Base-by-base conservation (phyloP, 2,888 invertebrate genomes). In the Crematogaster levior region DNA sequence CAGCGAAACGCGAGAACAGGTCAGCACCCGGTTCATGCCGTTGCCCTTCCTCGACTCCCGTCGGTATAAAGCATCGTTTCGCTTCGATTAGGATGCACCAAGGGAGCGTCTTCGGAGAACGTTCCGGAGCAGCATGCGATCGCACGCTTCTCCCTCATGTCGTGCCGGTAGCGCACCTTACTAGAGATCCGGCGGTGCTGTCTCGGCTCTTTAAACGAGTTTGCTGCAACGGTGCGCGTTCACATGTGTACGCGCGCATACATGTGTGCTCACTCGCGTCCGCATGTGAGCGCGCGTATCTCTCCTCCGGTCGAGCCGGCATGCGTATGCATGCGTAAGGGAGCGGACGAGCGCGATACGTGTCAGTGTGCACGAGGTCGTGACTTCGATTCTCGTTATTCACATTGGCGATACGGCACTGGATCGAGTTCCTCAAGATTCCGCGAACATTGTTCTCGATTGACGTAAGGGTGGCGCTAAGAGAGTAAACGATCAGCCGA, bases 161-260 rank as follows among this genome's bases (percentile, higher is more conserved):
- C 82, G 88, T 75, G 86, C 87, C 89, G 87, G 89, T 82, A 89
- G 81, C 87, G 86, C 84, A 83, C 84, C 89, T 89, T 85, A 89
- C 88, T 85, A 85, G 87, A 82, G 84, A 84, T 72, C n/a, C 85
- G 84, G 79, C 87, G 83, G 86, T 85, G 82, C 81, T 86, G 86
- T 87, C 83, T 84, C 73, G 88, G 89, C 89, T 89, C 89, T 89
- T 89, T 89, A 89, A 91, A 91, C 89, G 88, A 87, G 86, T 88
- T 86, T 82, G 84, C 81, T 66, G 85, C 56, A 40, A 72, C 56
- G 58, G 65, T n/a, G 40, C 58, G 27, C 10, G 30, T 15, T 27
- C 30, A 18, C 27, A 6, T 34, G 34, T 6, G 65, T 77, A 37
- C 37, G 48, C 37, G 51, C 37, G 61, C 10, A 30, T 51, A 43